A percentile compares a stretch with the other conserved stretches of the same genome.
These are phyloP conservation scores for Plutella xylostella DNA, from an alignment of 2,888 invertebrate genomes.

Conservation along the genomic window DNA sequence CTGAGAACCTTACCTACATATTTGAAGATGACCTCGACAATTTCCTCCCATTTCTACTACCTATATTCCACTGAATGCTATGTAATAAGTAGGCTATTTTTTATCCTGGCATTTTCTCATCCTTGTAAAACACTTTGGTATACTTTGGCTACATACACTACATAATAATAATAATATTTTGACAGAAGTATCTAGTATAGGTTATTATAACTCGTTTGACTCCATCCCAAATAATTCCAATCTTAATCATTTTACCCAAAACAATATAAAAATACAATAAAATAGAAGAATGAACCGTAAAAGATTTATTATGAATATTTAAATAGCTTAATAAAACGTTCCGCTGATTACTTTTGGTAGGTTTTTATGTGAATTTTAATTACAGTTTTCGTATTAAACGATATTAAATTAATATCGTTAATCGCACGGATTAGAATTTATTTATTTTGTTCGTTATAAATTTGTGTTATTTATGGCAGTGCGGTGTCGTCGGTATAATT, in stretches of 20 bases:
- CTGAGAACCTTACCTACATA: too few species aligned
- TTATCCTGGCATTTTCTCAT: too few species aligned
- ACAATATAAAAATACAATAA: conserved; percentile 33
- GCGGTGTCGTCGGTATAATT: conserved; percentile 31
- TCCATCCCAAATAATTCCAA: background rate
- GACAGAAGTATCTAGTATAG: too few species aligned
- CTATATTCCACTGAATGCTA: too few species aligned
- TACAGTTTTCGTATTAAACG: conserved; percentile 61
- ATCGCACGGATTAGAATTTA: conserved; percentile 52
- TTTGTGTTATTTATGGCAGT: conserved; percentile 53
- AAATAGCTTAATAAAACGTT: conserved; percentile 47
- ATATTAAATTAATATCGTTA: conserved; percentile 55
- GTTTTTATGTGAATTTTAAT: conserved; percentile 59
- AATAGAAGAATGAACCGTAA: conserved; percentile 43
- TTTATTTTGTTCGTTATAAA: conserved; percentile 62
- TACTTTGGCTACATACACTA: too few species aligned
- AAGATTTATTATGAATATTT: conserved; percentile 48
- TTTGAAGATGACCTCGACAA: too few species aligned
- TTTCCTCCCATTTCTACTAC: too few species aligned
- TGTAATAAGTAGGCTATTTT: too few species aligned
- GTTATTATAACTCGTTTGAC: background rate
- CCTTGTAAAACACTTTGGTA: too few species aligned
- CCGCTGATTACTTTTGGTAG: conserved; percentile 42
- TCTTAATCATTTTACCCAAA: background rate
- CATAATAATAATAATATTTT: too few species aligned